Percentiles rank a stretch among this genome's conserved stretches.
Conservation (phyloP, 2,797 vertebrate genomes). For the Hylomyscus alleni region DNA sequence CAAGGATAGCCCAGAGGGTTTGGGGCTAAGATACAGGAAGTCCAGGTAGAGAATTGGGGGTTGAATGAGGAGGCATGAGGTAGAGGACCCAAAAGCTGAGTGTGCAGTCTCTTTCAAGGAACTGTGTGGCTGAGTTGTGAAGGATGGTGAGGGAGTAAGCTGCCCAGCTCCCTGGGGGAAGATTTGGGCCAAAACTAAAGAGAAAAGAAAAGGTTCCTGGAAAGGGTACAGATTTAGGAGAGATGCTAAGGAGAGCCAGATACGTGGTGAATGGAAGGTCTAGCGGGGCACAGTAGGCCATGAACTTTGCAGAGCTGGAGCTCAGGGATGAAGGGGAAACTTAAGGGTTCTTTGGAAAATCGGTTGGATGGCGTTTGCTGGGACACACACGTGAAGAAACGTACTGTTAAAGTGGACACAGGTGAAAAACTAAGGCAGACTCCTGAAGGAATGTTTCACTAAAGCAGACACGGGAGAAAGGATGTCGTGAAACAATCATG, state of each 20-base stretch:
- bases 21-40: background rate
- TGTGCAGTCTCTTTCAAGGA: slow-evolving; percentile 59
- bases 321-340: background rate
- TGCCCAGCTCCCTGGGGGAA: background rate
- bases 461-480: background rate
- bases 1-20: background rate
- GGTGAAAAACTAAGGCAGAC: background rate
- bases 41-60: background rate
- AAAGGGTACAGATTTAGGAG: background rate
- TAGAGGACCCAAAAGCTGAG: background rate
- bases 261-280: background rate
- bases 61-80: background rate
- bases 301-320: background rate
- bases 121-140: background rate
- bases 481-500: background rate
- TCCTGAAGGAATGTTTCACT: background rate
- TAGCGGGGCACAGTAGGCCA: background rate
- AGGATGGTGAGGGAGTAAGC: background rate
- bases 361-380: background rate
- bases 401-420: background rate
- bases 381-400: too few relatives aligned
- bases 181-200: background rate
- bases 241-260: background rate
- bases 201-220: background rate
- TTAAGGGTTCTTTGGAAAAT: background rate